Conservation (phyloP, 2,797 vertebrate species). For the Rhyacichthys aspro region DNA sequence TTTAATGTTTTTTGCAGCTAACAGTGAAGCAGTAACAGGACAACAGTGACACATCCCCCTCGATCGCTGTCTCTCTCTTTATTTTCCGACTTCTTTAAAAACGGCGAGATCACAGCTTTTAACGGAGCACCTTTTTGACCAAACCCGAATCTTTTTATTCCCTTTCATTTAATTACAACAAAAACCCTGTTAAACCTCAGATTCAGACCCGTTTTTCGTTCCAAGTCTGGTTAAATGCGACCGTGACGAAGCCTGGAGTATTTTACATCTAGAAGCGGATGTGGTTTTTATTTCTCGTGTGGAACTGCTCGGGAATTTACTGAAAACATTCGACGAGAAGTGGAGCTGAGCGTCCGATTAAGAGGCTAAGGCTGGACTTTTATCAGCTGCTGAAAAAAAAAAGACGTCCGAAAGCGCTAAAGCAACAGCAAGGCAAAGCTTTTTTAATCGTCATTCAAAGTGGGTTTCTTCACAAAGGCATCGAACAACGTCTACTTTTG, state of each 20-base stretch:
- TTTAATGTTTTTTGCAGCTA: slow-evolving; percentile 59
- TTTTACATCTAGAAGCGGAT: background rate
- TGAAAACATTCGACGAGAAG: slow-evolving; percentile 39
- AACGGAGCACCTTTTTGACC: no score
- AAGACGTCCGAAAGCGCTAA: slow-evolving; percentile 37
- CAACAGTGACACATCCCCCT: slow-evolving; percentile 48
- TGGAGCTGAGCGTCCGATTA: slow-evolving; percentile 60
- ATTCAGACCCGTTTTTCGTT: no score
- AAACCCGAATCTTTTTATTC: no score
- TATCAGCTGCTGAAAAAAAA: slow-evolving; percentile 42
- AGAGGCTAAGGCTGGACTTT: slow-evolving; percentile 66
- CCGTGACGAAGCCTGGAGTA: background rate
- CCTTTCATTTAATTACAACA: no score
- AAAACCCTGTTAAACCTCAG: no score
- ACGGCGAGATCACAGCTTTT: no score
- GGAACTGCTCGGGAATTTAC: slow-evolving; percentile 8
- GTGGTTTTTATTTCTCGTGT: background rate
- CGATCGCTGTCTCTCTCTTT: slow-evolving; percentile 29
- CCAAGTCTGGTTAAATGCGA: no score
- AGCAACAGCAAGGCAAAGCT: slow-evolving; percentile 59
- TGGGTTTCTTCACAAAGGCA: slow-evolving; percentile 27
- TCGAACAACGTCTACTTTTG: slow-evolving; percentile 2
- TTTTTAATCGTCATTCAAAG: slow-evolving; percentile 36
- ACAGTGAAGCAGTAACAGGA: slow-evolving; percentile 68
- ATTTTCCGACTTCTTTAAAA: no score